Conservation (phyloP, 2,113 vertebrate species). For the Thymallus thymallus region DNA sequence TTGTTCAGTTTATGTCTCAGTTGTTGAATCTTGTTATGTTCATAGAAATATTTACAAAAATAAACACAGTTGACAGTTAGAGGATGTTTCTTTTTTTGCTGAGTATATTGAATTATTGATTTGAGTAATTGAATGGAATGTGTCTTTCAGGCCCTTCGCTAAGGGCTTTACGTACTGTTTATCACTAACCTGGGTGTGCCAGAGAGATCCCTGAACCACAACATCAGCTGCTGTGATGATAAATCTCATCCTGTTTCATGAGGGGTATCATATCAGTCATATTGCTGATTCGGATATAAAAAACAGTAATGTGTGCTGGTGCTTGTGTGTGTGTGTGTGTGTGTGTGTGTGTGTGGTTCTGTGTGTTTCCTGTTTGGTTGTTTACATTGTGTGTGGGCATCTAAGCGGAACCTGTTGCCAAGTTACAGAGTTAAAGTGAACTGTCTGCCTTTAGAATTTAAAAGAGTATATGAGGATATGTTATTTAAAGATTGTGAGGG, state of each 20-base stretch:
- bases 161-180: neutral
- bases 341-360: slow-evolving; percentile 19
- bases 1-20: too few relatives aligned
- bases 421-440: slow-evolving; percentile 31
- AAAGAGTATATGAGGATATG: neutral
- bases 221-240: neutral
- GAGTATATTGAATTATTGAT: too few relatives aligned
- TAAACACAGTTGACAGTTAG: too few relatives aligned
- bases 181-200: neutral
- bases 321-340: neutral
- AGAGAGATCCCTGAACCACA: neutral
- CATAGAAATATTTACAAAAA: too few relatives aligned
- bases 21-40: too few relatives aligned
- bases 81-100: too few relatives aligned
- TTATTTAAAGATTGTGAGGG: neutral
- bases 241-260: neutral
- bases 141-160: neutral
- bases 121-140: neutral
- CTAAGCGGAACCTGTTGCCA: slow-evolving; percentile 46
- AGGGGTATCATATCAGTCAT: neutral
- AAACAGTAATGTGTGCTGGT: neutral
- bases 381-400: slow-evolving; percentile 62
- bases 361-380: slow-evolving; percentile 60
- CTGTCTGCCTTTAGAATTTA: slow-evolving; percentile 16
- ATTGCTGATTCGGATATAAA: neutral